phyloP scores from a whole-genome alignment of 2,888 invertebrate genomes.

The Seira sanloemensis region DNA sequence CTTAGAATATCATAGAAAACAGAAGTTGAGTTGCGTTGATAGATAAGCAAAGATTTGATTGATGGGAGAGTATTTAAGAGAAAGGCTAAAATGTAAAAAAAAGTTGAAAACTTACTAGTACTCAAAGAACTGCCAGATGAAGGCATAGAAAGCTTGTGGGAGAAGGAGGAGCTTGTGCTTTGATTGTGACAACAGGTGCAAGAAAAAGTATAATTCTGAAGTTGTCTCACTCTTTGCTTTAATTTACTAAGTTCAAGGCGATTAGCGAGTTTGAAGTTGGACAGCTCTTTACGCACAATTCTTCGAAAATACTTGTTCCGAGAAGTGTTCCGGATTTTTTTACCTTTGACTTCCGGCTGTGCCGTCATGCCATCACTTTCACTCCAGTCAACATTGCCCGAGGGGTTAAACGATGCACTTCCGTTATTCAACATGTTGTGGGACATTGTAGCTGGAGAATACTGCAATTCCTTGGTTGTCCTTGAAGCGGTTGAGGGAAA shows the following conservation, averaged over 20 bases:
- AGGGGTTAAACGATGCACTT: background rate
- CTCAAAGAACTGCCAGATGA: no score
- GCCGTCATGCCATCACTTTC: background rate
- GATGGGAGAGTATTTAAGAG: no score
- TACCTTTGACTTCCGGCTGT: conserved; percentile 40
- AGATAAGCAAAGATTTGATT: no score
- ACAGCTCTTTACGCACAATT: conserved; percentile 21
- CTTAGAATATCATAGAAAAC: no score
- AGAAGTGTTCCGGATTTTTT: background rate
- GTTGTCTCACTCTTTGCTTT: conserved; percentile 22
- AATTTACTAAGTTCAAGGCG: conserved; percentile 16
- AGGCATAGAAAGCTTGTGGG: no score
- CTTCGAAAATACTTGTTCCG: background rate
- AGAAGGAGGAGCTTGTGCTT: no score
- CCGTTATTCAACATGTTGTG: conserved; percentile 27
- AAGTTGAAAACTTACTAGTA: no score
- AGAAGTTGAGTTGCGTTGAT: no score
- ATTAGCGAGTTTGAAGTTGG: conserved; percentile 3
- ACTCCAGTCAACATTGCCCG: conserved; percentile 5
- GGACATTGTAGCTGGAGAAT: background rate
- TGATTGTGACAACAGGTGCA: conserved; percentile 35
- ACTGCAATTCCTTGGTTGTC: conserved; percentile 29
- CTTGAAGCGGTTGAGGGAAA: no score
- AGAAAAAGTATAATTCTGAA: conserved; percentile 24
- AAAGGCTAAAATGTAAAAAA: no score